Evolutionary conservation across 2,797 vertebrate species (phyloP), one percentile per base, ranked within the genome.

Genomic region (Pagetopsis macropterus): DNA sequence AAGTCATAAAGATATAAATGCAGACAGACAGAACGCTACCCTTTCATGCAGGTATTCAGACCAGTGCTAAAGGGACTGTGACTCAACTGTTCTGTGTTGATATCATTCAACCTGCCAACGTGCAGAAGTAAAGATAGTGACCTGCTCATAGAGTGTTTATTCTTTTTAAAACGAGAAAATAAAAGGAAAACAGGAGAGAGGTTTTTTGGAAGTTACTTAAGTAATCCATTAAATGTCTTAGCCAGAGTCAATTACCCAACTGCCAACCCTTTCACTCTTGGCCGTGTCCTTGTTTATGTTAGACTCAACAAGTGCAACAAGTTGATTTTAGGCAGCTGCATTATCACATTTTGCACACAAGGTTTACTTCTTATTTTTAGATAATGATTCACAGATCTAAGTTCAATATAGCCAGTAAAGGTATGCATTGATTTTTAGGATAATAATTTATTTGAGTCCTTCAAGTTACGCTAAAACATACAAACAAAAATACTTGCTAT

Each of bases 301-400:
- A 40, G 17, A 5, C 11, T 52, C 19, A 70, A 27, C 37, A 33
- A 43, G 40, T 68, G 27, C 37, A 65, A 50, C 49, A 1, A 43
- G n/a, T 55, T 72, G 56, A 64, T 69, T 17, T 50, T 33, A 21
- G 59, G 40, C 51, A 9, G 52, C 19, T 70, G 19, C 51, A 33
- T 14, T 9, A 65, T 56, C n/a, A 54, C 46, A 62, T 58, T 4
- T 72, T 8, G 41, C 21, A 41, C 27, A 23, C 12, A 27, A 48
- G 23, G 6, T 37, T 70, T 13, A 17, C 59, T 58, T 43, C 44
- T 69, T 45, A 65, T 78, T 46, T 46, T 63, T 49, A 33, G 15
- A 40, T 72, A 65, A 70, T 19, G 43, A 70, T 15, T 15, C 45
- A 73, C 58, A 60, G 45, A 71, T 79, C 66, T 27, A 37, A 37